Conservation (phyloP, 1,140 invertebrate species). For the Bombus sylvicola region DNA sequence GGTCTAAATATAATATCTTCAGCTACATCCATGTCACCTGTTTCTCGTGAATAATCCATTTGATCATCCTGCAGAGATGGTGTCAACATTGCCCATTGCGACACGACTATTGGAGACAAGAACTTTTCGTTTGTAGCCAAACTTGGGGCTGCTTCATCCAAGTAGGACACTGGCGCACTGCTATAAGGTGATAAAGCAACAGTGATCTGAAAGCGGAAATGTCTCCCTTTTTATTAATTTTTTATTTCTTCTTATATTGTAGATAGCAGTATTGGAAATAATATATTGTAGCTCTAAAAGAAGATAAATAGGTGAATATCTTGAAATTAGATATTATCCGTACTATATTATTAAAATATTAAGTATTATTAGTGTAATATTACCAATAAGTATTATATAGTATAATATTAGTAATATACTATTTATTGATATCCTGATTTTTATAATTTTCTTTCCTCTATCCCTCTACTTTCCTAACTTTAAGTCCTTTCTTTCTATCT, state of each 20-base stretch:
- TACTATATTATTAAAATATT: no score
- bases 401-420: neutral
- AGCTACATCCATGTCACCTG: conserved; percentile 77
- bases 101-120: neutral
- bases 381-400: neutral
- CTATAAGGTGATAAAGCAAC: neutral
- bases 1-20: conserved; percentile 80
- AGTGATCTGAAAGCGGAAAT: neutral
- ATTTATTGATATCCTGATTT: neutral
- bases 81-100: conserved; percentile 5
- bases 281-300: neutral
- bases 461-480: neutral
- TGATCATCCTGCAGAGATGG: conserved; percentile 6
- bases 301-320: no score
- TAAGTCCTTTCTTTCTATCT: neutral
- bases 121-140: neutral
- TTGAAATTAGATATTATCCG: no score
- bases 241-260: neutral
- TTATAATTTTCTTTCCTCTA: neutral
- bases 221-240: neutral
- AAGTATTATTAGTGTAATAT: neutral
- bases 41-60: conserved; percentile 13
- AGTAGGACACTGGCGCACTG: neutral
- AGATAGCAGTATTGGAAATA: neutral
- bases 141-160: neutral